Conservation (phyloP, 2,797 vertebrate species). For the Muscicapa comitata region DNA sequence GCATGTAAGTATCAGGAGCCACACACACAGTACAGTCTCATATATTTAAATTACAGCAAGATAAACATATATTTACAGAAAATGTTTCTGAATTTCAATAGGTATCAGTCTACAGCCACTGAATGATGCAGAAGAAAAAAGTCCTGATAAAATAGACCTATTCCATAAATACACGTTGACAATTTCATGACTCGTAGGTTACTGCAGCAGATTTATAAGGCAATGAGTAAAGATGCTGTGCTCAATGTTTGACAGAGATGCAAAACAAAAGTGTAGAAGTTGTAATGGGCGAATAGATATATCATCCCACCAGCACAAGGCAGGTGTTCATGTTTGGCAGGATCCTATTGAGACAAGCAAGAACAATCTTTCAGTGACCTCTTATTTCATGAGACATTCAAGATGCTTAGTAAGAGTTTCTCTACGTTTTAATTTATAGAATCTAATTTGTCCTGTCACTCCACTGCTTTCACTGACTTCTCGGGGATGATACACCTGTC, state of each 20-base stretch:
- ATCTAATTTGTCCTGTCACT: not conserved
- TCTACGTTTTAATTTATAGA: constrained; percentile 2
- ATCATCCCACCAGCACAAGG: not conserved
- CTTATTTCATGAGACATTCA: constrained; percentile 8
- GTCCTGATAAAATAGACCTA: not conserved
- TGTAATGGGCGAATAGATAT: not conserved
- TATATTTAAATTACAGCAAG: constrained; percentile 36
- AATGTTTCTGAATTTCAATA: constrained; percentile 2
- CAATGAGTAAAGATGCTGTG: constrained; percentile 25
- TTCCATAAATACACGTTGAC: not conserved
- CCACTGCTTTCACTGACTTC: not conserved
- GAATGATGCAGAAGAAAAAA: not conserved
- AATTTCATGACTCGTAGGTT: constrained; percentile 35
- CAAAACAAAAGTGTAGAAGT: not conserved
- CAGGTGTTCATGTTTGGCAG: not conserved
- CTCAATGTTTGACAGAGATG: constrained; percentile 24
- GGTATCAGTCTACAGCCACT: not conserved
- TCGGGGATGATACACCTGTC: not conserved
- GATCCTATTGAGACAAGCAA: not conserved
- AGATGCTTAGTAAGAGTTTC: constrained; percentile 8
- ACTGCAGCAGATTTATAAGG: constrained; percentile 4
- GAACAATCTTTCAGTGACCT: constrained; percentile 12
- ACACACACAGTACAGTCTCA: not conserved
- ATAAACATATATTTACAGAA: constrained; percentile 15
- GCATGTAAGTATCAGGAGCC: not conserved